phyloP scores from a whole-genome alignment of 1,140 invertebrate species.

The Antheraea pernyi region DNA sequence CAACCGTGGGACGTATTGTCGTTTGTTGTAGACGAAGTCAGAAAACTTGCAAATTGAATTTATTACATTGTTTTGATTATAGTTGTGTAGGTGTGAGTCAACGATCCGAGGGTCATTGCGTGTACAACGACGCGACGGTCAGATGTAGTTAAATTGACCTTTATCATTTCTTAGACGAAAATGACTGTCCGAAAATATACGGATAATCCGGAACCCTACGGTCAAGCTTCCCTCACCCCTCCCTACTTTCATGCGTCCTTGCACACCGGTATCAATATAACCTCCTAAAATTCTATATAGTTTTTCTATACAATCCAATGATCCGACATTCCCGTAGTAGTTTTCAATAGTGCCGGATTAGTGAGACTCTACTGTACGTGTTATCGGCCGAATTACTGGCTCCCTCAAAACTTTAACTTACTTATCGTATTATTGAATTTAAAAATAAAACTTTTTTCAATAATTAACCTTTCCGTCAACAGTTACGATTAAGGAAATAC shows the following conservation, averaged over 20 bases:
- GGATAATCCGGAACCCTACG: too few species aligned
- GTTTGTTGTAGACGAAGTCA: background rate
- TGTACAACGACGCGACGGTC: background rate
- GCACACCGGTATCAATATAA: too few species aligned
- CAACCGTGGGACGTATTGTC: background rate
- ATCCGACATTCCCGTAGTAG: too few species aligned
- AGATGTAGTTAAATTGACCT: slow-evolving; percentile 1
- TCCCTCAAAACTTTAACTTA: too few species aligned
- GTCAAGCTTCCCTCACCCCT: too few species aligned
- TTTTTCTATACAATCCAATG: too few species aligned
- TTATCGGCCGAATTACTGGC: too few species aligned
- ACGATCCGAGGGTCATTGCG: background rate
- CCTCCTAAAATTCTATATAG: too few species aligned
- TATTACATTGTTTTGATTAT: background rate
- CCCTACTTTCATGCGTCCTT: too few species aligned
- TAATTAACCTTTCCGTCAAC: background rate
- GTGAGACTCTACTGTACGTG: too few species aligned
- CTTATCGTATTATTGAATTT: background rate
- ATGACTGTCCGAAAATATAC: background rate
- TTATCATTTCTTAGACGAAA: background rate
- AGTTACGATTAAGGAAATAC: background rate
- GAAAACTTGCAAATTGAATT: background rate
- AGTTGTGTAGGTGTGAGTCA: background rate
- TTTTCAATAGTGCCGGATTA: too few species aligned
- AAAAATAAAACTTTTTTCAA: background rate